Percentiles rank a stretch among this genome's conserved stretches.
phyloP scores from a whole-genome alignment of 2,797 vertebrate species.

The Tadarida brasiliensis region DNA sequence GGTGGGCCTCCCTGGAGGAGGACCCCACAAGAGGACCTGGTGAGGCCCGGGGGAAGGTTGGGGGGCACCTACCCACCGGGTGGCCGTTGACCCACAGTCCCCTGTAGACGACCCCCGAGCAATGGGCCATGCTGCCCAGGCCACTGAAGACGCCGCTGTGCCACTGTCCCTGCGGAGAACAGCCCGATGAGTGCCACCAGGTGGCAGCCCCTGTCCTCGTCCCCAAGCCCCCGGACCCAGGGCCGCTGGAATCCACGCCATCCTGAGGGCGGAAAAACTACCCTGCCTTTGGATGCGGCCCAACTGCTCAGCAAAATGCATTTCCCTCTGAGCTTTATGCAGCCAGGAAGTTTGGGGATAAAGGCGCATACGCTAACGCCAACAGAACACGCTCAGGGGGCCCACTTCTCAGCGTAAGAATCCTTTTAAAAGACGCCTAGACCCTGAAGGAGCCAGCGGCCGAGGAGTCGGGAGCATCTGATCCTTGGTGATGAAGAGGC shows the following conservation, averaged over 20 bases:
- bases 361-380: neutral
- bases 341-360: neutral
- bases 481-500: too few species aligned
- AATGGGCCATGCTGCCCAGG: slow-evolving; percentile 83
- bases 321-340: neutral
- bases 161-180: slow-evolving; percentile 87
- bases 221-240: neutral
- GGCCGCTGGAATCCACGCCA: slow-evolving; percentile 67
- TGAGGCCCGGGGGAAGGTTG: accelerated
- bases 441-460: too few species aligned
- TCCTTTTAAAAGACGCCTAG: neutral
- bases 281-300: slow-evolving; percentile 55
- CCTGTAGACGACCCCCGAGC: slow-evolving; percentile 87
- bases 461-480: neutral
- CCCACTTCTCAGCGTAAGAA: neutral
- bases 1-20: neutral
- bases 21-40: neutral
- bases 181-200: neutral
- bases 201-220: neutral
- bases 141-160: slow-evolving; percentile 85
- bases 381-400: neutral
- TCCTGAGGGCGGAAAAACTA: slow-evolving; percentile 48
- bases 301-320: slow-evolving; percentile 67
- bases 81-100: slow-evolving; percentile 87
- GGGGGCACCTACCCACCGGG: slow-evolving; percentile 83